These are phyloP conservation scores for Cydia strobilella DNA, from an alignment of 1,140 invertebrate species.

Conservation along the genomic window DNA sequence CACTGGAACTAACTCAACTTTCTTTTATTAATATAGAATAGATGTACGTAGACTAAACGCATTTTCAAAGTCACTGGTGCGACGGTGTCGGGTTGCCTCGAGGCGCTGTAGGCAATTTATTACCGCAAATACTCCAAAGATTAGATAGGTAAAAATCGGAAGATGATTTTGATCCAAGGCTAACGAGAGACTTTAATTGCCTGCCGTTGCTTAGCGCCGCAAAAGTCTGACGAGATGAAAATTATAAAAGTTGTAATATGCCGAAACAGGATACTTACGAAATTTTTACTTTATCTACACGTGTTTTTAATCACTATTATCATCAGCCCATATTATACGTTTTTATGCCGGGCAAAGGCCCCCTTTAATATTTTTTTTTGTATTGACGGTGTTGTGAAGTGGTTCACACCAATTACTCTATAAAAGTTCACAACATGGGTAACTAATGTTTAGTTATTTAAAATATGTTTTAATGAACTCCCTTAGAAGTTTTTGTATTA, in stretches of 20 bases:
- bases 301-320: no score
- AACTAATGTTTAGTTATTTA: background rate
- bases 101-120: slow-evolving; percentile 16
- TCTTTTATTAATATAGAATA: no score
- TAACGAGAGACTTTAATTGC: slow-evolving; percentile 22
- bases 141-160: slow-evolving; percentile 24
- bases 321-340: no score
- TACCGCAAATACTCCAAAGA: slow-evolving; percentile 12
- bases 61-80: background rate
- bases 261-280: no score
- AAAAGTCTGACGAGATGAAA: slow-evolving; percentile 27
- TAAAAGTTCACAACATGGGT: no score
- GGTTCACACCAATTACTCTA: no score
- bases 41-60: no score
- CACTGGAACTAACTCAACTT: no score
- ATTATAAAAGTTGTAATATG: slow-evolving; percentile 12
- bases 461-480: background rate
- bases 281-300: no score
- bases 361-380: no score
- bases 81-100: background rate
- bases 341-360: no score
- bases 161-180: background rate
- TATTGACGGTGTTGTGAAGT: no score
- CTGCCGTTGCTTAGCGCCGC: background rate
- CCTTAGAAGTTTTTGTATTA: background rate